Percentiles rank a stretch among this genome's conserved stretches.
phyloP scores from a whole-genome alignment of 2,888 invertebrate species.

The Junonia oenone region DNA sequence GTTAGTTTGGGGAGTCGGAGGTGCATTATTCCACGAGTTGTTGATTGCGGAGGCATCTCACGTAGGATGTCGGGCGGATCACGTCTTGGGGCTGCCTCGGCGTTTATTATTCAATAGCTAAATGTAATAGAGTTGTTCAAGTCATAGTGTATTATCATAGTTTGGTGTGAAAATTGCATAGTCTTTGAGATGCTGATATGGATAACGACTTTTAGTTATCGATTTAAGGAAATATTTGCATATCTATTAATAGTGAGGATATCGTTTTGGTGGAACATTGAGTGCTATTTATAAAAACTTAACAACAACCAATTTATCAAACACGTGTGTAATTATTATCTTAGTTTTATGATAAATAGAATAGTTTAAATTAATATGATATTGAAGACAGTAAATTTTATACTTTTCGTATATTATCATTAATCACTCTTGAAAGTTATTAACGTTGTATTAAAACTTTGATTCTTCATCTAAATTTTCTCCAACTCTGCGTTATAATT shows the following conservation, averaged over 20 bases:
- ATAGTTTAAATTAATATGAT: too few species aligned
- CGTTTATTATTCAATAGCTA: constrained; percentile 68
- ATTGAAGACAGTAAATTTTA: not conserved
- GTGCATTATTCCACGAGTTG: constrained; percentile 37
- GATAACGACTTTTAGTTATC: constrained; percentile 12
- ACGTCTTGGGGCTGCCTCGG: constrained; percentile 49
- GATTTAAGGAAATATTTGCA: not conserved
- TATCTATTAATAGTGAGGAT: not conserved
- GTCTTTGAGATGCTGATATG: constrained; percentile 23
- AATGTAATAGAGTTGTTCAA: constrained; percentile 59
- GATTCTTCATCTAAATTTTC: not conserved
- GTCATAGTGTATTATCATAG: constrained; percentile 34
- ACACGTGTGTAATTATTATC: too few species aligned
- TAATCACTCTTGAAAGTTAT: not conserved
- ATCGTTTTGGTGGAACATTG: too few species aligned
- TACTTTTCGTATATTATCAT: not conserved
- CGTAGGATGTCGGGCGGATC: constrained; percentile 47
- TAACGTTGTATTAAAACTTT: not conserved
- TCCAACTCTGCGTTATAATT: too few species aligned
- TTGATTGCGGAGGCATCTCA: constrained; percentile 49
- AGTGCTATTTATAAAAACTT: too few species aligned
- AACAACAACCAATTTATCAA: too few species aligned
- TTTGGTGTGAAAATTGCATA: constrained; percentile 30
- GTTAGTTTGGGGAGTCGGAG: constrained; percentile 37
- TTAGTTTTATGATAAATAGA: too few species aligned